phyloP scores from a whole-genome alignment of 2,797 vertebrate species.

The Chaunax sp. region DNA sequence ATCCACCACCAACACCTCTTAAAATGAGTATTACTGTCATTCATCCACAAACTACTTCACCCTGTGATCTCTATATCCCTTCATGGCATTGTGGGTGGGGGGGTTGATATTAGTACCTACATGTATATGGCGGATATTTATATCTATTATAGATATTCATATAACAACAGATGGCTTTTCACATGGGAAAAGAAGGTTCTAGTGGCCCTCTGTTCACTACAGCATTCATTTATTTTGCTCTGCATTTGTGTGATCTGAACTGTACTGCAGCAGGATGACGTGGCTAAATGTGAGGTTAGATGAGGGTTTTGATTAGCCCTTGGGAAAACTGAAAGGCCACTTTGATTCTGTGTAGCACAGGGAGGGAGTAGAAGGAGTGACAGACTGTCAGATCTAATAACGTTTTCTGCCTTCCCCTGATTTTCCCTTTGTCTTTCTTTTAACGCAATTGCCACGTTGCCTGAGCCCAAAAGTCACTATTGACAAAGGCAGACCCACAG shows the following conservation, averaged over 20 bases:
- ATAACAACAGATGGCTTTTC: constrained; percentile 6
- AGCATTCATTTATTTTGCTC: constrained; percentile 8
- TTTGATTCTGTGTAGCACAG: background rate
- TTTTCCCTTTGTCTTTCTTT: constrained; percentile 14
- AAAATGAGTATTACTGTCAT: constrained; percentile 7
- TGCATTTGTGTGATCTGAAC: constrained; percentile 3
- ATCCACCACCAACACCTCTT: no score
- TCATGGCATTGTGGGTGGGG: constrained; percentile 1
- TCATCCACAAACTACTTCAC: constrained; percentile 22
- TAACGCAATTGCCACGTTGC: constrained; percentile 12
- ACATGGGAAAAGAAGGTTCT: constrained; percentile 8
- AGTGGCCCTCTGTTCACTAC: constrained; percentile 9
- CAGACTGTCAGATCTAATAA: constrained; percentile 51
- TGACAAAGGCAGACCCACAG: constrained; percentile 23
- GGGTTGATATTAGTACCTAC: constrained; percentile 11
- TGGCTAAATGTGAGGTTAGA: constrained; percentile 25
- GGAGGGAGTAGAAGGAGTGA: background rate
- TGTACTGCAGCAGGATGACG: constrained; percentile 46
- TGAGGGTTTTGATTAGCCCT: constrained; percentile 30
- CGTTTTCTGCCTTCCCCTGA: constrained; percentile 19
- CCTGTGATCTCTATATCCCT: background rate
- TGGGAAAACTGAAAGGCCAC: constrained; percentile 20
- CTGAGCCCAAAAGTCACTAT: constrained; percentile 26
- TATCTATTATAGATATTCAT: no score
- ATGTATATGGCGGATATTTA: constrained; percentile 26